phyloP scores from a whole-genome alignment of 2,797 vertebrate genomes.

The Peromyscus eremicus region DNA sequence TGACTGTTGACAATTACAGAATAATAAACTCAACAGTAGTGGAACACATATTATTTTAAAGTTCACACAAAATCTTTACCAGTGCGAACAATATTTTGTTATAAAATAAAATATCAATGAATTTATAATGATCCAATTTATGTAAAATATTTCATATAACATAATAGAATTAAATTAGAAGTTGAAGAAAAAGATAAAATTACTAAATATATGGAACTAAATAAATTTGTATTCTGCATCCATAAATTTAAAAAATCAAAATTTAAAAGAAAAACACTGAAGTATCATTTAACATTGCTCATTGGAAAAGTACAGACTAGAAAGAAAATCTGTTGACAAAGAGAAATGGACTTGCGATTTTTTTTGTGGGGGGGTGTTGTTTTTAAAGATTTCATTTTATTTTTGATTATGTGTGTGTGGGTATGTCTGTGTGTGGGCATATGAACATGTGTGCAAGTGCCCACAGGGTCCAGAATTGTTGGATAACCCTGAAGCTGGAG shows the following conservation, averaged over 20 bases:
- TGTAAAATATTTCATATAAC: not conserved
- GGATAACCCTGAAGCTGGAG: not conserved
- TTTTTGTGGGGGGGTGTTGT: not conserved
- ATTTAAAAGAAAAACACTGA: not conserved
- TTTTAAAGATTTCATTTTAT: not conserved
- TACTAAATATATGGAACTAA: not conserved
- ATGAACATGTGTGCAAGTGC: not conserved
- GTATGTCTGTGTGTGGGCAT: not conserved
- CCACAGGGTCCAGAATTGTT: not conserved
- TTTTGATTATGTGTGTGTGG: not conserved
- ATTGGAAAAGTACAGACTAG: not conserved
- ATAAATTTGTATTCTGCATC: not conserved
- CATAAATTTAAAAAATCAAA: not conserved
- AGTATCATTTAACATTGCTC: not conserved
- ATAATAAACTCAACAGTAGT: not conserved
- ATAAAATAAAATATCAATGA: not conserved
- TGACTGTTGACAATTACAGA: not conserved
- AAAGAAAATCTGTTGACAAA: constrained; percentile 9
- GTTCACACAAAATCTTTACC: not conserved
- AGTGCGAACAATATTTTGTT: not conserved
- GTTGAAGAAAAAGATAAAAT: not conserved
- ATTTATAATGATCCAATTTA: constrained; percentile 3
- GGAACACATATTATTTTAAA: not conserved
- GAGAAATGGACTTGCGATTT: not conserved
- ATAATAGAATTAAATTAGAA: constrained; percentile 38